phyloP scores from a whole-genome alignment of 1,140 invertebrate species.

The Drosophila kohkoa region DNA sequence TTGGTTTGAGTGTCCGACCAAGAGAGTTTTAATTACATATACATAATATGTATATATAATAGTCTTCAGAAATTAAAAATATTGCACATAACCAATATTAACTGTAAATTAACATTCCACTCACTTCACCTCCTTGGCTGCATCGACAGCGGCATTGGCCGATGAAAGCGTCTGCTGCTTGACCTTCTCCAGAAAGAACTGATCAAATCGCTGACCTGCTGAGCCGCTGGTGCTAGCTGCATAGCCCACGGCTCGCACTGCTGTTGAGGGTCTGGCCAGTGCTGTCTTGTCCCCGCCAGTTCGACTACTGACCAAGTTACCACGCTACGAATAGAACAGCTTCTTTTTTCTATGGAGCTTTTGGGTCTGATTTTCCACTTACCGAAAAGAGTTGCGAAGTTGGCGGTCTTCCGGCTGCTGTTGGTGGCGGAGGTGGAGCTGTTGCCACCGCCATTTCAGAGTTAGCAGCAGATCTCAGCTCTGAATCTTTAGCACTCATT shows the following conservation, averaged over 20 bases:
- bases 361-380: neutral
- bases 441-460: neutral
- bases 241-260: constrained; percentile 97
- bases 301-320: constrained; percentile 74
- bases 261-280: constrained; percentile 94
- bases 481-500: constrained; percentile 41
- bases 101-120: constrained; percentile 5
- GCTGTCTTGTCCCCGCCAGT: constrained; percentile 65
- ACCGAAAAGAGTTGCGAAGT: constrained; percentile 80
- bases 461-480: neutral
- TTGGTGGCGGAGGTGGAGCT: constrained; percentile 68
- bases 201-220: constrained; percentile 90
- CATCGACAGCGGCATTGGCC: constrained; percentile 84
- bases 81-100: too few relatives aligned
- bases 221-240: constrained; percentile 88
- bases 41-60: too few relatives aligned
- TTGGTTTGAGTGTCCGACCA: too few relatives aligned
- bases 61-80: too few relatives aligned
- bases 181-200: constrained; percentile 89
- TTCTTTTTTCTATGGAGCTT: neutral
- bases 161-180: constrained; percentile 83
- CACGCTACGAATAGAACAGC: constrained; percentile 45
- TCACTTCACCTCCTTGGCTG: constrained; percentile 89
- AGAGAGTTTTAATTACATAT: too few relatives aligned
- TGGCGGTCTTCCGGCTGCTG: constrained; percentile 73